These are phyloP conservation scores for Nysson spinosus DNA, from an alignment of 2,888 invertebrate genomes.

Conservation along the genomic window DNA sequence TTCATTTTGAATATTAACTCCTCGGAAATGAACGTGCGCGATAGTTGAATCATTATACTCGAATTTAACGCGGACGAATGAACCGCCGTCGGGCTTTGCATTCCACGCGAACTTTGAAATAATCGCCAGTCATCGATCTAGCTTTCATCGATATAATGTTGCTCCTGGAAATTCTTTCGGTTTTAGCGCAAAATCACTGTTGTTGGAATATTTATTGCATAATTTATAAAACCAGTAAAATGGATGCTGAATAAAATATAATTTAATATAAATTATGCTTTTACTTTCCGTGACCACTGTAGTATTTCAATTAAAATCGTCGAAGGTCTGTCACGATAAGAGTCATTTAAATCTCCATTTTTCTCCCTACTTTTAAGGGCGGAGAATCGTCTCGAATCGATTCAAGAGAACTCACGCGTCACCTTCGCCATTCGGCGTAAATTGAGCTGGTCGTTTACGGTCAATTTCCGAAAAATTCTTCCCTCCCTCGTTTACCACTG, in stretches of 20 bases:
- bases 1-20: conserved; percentile 66
- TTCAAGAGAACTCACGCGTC: conserved; percentile 24
- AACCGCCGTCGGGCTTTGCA: too few species aligned
- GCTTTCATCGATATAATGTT: too few species aligned
- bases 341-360: conserved; percentile 46
- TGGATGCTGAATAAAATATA: too few species aligned
- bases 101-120: too few species aligned
- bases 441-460: conserved; percentile 48
- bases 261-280: too few species aligned
- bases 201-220: too few species aligned
- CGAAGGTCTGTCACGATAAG: conserved; percentile 31
- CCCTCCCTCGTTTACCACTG: too few species aligned
- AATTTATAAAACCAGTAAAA: too few species aligned
- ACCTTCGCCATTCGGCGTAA: conserved; percentile 38
- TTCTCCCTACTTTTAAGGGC: conserved; percentile 16
- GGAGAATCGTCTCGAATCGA: conserved; percentile 31
- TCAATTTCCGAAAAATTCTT: conserved; percentile 51
- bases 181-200: too few species aligned
- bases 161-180: too few species aligned
- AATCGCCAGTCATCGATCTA: too few species aligned
- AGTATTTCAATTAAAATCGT: conserved; percentile 42
- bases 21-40: conserved; percentile 56
- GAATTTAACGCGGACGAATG: conserved; percentile 36
- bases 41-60: conserved; percentile 35
- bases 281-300: too few species aligned